Evolutionary conservation across 2,113 vertebrate species (phyloP), one percentile per base, ranked within the genome.

Genomic region (Apteryx owenii): DNA sequence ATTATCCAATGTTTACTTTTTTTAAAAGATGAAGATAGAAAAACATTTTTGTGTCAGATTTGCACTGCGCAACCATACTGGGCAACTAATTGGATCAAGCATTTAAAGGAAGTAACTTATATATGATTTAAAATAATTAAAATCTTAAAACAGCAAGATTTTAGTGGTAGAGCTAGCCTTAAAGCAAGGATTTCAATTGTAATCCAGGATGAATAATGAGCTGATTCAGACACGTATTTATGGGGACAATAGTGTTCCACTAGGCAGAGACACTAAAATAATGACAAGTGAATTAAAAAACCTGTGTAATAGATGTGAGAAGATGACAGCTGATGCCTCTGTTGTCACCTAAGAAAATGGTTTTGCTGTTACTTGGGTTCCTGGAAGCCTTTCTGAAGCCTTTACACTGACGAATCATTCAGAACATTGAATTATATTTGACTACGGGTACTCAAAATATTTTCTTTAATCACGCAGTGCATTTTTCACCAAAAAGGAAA

Each of bases 201-300:
- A 96, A 96, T 88, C 85, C 86, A 88, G 77, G 71, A 79, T 95
- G 90, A 97, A 95, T 93, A 94, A 97, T 81, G 81, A 94, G 90
- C 94, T 97, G 97, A 97, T 88, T 96, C 93, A 96, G 87, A 85
- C 12, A 10, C 31, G 89, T 81, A 89, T 97, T 97, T 94, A 96
- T 82, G 94, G 95, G 90, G 89, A 96, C 94, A 97, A 90, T 31
- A 96, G 96, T 65, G 56, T 87, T 95, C 85, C 89, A 92, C 66
- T 50, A 95, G 84, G 90, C 90, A 97, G 93, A 91, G 73, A 88
- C 83, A 89, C 93, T 95, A 92, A 95, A 97, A 97, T 95, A 96
- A 97, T 96, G 95, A 97, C 95, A 98, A 96, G 95, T 70, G 93
- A 97, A 97, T 97, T 97, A 90, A 97, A 98, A 96, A 93, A 60